Evolutionary conservation across 2,888 invertebrate genomes (phyloP), one percentile per base, ranked within the genome.

Genomic region (Microctonus hyperodae): DNA sequence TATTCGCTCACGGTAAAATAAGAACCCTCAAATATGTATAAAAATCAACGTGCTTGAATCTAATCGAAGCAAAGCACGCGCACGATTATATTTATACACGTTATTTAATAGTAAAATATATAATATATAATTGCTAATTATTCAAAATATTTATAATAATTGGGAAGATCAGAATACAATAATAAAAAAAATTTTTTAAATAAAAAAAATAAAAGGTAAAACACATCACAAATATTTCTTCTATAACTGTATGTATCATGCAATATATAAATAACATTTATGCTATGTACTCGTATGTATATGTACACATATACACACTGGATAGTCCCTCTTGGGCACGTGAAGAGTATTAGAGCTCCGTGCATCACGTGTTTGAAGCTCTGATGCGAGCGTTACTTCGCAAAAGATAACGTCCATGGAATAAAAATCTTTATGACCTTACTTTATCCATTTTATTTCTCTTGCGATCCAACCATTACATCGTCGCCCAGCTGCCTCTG

Each of bases 21-120:
- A 77, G 79, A 4, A 61, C 55, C 28, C 48, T 44, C 58, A 35
- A 58, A 56, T 16, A 44, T 44, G 1, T 44, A 69, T 75, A 74
- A 77, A 79, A 78, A 81, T 79, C 77, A 76, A 80, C 74, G 75
- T 73, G 64, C 68, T n/a, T 5, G 31, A 11, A 33, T 74, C 74
- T 79, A 81, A 81, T 79, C 79, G 79, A 80, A 80, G 75, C 74
- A 78, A 80, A 81, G 81, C 81, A 81, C 79, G 79, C 74, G 73
- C 44, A n/a, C 16, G 16, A 16, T 44, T 44, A 16, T 16, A 44
- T 44, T 4, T 44, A 16, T 44, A 20, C 16, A 16, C 44, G 44
- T 67, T 28, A 31, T 16, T 28, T n/a, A 11, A 28, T 53, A 69
- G 65, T 71, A n/a, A n/a, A n/a, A n/a, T 76, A 75, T 72, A 76